Conservation (phyloP, 30 jellyfish, hydroid and myxozoan species). For the Sanderia malayensis region DNA sequence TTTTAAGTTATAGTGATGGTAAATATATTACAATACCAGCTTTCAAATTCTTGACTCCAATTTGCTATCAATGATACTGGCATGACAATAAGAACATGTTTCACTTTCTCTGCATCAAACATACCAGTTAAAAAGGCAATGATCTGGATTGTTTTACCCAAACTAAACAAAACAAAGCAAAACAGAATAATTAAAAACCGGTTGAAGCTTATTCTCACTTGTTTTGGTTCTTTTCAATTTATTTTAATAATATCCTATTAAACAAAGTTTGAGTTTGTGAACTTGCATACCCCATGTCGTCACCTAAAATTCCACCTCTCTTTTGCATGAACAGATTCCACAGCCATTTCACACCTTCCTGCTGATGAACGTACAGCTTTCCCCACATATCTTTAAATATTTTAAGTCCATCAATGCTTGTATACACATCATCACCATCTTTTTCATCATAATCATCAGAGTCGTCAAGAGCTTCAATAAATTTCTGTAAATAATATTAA, state of each 20-base stretch:
- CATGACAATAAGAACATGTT: slow-evolving; percentile 71
- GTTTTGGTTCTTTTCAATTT: too few relatives aligned
- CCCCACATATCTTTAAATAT: slow-evolving; percentile 67
- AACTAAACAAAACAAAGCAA: too few relatives aligned
- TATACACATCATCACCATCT: slow-evolving; percentile 56
- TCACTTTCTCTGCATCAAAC: slow-evolving; percentile 71
- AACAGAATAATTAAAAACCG: too few relatives aligned
- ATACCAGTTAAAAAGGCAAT: slow-evolving; percentile 89
- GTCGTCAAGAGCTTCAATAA: slow-evolving; percentile 18
- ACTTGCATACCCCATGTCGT: slow-evolving; percentile 95
- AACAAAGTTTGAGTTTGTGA: too few relatives aligned
- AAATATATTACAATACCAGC: too few relatives aligned
- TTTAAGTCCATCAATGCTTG: slow-evolving; percentile 51
- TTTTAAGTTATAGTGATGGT: too few relatives aligned
- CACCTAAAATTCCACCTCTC: slow-evolving; percentile 96
- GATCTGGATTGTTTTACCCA: slow-evolving; percentile 96
- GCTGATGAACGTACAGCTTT: slow-evolving; percentile 81
- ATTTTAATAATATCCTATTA: too few relatives aligned
- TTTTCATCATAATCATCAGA: slow-evolving; percentile 63
- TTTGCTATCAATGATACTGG: slow-evolving; percentile 84
- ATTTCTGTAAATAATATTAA: neutral
- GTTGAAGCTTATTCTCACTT: too few relatives aligned
- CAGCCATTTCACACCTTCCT: slow-evolving; percentile 88
- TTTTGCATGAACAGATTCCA: slow-evolving; percentile 51
- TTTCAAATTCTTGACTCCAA: slow-evolving; percentile 81